Base-by-base conservation (phyloP, 2,888 invertebrate genomes). In the Tetropium fuscum region DNA sequence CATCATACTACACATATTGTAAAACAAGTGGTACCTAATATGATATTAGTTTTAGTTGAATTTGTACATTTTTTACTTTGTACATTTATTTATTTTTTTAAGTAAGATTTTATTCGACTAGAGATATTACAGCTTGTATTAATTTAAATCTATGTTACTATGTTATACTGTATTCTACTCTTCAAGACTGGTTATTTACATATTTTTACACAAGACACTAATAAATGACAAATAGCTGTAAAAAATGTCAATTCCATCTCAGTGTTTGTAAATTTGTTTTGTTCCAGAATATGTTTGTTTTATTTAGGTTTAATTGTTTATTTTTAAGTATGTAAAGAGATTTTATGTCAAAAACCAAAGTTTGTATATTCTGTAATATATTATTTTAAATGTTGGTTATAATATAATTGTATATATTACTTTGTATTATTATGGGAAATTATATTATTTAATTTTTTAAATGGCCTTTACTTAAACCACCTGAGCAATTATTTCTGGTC, bases 301-400 rank as follows among this genome's bases (percentile, higher is more conserved):
- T 51, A 30, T 11, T 38, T 40, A 40, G 34, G 27, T 13, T 51
- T 40, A 51, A 25, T 38, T 40, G 48, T 38, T 48, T 56, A 27
- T 55, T 18, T 56, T 34, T 59, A 61, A 54, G 38, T 56, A 59
- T 61, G 48, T 54, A 43, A 55, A 63, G 61, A 65, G 60, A 59
- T 64, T 58, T 51, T 51, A 27, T 40, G 22, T 51, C 20, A 63
- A 74, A 75, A 72, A 79, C 80, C 80, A 79, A 80, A 80, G 79
- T 75, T 75, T 80, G 79, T 80, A 78, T 66, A 79, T 78, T 75
- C 60, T 80, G 78, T 79, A 79, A 69, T 70, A 78, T 78, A 77
- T 63, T 69, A 62, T 66, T 63, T 64, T 62, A 60, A 63, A 63
- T 62, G 58, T 72, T 66, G 64, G 66, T 60, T 70, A 69, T 66